Evolutionary conservation across 2,797 vertebrate genomes (phyloP).

Genomic region (Brachymystax lenok): DNA sequence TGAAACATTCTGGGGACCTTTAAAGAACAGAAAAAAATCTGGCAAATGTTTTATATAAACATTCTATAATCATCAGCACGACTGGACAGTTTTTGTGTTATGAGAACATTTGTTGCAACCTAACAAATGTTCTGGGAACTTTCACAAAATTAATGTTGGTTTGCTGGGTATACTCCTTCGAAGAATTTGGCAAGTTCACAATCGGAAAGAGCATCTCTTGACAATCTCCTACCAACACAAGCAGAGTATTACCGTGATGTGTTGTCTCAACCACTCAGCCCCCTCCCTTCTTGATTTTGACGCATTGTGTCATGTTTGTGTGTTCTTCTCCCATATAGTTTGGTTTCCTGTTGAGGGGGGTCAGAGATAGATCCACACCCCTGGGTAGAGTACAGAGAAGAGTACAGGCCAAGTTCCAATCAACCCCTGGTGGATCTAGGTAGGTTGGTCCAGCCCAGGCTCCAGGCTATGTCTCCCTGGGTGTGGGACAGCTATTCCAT

Average conservation of each 20-base stretch:
- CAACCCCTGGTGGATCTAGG: not conserved
- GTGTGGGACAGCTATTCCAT: conserved; percentile 50
- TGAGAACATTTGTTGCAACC: no score
- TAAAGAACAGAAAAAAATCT: no score
- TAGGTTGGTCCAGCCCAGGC: conserved; percentile 11
- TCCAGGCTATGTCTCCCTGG: conserved; percentile 60
- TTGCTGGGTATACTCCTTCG: not conserved
- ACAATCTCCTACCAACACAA: not conserved
- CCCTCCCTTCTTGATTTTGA: not conserved
- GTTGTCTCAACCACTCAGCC: not conserved
- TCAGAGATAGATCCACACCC: conserved; percentile 25
- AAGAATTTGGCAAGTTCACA: not conserved
- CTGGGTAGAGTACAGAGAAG: not conserved
- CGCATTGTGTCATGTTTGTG: conserved; percentile 58
- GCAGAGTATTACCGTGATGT: not conserved
- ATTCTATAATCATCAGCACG: no score
- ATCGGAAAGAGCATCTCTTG: not conserved
- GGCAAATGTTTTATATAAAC: no score
- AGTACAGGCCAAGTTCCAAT: not conserved
- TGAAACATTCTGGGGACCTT: no score
- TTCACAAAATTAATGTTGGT: no score
- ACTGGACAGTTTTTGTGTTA: no score
- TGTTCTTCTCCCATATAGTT: conserved; percentile 57
- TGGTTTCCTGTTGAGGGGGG: conserved; percentile 59
- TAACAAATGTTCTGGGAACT: no score